These are phyloP conservation scores for Craterocephalus amniculus DNA, from an alignment of 2,797 vertebrate species.

Conservation along the genomic window DNA sequence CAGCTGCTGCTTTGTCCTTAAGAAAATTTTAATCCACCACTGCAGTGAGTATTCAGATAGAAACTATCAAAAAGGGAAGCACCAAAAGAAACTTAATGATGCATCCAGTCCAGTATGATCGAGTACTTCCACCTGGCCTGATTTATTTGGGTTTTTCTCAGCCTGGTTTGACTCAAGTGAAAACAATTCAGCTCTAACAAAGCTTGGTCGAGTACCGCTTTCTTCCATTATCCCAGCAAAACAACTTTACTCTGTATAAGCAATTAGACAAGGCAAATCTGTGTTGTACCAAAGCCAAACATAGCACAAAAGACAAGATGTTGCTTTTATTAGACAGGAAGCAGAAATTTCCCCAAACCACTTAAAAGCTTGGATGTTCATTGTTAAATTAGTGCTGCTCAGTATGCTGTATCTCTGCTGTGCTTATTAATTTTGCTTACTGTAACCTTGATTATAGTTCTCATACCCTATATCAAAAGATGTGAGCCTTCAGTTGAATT, in stretches of 20 bases:
- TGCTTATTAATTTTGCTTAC: not conserved
- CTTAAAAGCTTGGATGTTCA: not conserved
- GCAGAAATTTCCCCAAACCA: not conserved
- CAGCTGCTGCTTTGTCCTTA: too few species aligned
- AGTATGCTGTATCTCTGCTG: not conserved
- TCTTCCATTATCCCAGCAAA: not conserved
- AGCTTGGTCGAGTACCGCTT: too few species aligned
- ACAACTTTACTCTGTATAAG: not conserved
- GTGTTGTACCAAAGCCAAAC: not conserved
- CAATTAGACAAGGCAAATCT: conserved; percentile 5
- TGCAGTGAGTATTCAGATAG: too few species aligned
- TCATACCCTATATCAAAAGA: not conserved
- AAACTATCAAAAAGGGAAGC: too few species aligned
- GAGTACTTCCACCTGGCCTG: too few species aligned
- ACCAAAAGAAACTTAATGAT: too few species aligned
- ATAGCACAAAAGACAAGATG: not conserved
- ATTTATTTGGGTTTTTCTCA: too few species aligned
- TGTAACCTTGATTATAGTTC: not conserved
- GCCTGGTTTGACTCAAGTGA: too few species aligned
- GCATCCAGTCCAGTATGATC: too few species aligned
- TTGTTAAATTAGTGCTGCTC: not conserved
- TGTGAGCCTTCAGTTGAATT: conserved; percentile 8
- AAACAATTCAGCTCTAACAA: too few species aligned
- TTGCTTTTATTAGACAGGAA: not conserved
- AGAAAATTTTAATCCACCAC: too few species aligned